Evolutionary conservation across 2,113 vertebrate species (phyloP), one percentile per base, ranked within the genome.

Genomic region (Chunga burmeisteri): DNA sequence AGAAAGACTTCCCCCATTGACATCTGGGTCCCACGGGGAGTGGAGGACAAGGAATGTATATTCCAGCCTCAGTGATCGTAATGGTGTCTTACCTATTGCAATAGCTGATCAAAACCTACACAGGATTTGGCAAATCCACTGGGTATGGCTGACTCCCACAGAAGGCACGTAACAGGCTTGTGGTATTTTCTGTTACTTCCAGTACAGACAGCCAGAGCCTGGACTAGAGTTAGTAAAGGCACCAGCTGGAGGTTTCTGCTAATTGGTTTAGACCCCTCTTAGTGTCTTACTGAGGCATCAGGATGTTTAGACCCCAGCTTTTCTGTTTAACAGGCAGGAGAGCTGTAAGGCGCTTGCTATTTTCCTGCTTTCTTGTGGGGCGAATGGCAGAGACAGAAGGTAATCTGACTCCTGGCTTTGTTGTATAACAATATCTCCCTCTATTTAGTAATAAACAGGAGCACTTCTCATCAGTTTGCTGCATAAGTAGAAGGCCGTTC

Each of bases 241-340:
- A 91, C 49, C 91, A 91, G 67, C 73, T 96, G 89, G 87, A 96
- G 23, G 21, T 65, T 91, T 68, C 70, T 79, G 40, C 49, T 97
- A 90, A 92, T 88, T 90, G 88, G 75, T 96, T 96, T 88, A 96
- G 81, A 56, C 6, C 2, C 13, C 19, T 86, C 42, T 91, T 86
- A 84, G 22, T 49, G 44, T 87, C 73, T 94, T 53, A 44, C 47
- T 72, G 81, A 91, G 63, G 38, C 61, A 81, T 71, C 44, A 74
- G 70, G 56, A 58, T 56, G 40, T 85, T 94, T 56, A 91, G 73
- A 75, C 11, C 44, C 34, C 42, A 77, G 67, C 12, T 90, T 82
- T 95, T 84, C 65, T 79, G 9, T 79, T 93, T 74, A 81, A 52
- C 47, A 79, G n/a, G 52, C 44, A 87, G 14, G 18, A 30, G 30